A percentile compares a stretch with the other conserved stretches of the same genome.
Conservation (phyloP, 2,113 vertebrate genomes). For the Terrapene triunguis region DNA sequence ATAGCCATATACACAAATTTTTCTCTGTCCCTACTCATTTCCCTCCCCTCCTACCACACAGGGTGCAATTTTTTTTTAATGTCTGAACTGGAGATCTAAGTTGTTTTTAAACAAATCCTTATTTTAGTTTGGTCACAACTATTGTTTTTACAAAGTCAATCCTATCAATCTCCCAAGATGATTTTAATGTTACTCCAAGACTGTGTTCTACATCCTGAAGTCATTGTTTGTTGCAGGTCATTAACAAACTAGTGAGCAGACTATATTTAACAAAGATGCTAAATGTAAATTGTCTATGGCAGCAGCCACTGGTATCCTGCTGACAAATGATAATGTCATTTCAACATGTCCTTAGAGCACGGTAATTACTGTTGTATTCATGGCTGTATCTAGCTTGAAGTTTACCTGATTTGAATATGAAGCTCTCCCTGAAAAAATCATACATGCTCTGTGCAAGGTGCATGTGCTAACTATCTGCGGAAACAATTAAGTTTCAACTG, state of each 20-base stretch:
- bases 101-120: not conserved
- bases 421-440: constrained; percentile 44
- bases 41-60: not conserved
- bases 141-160: not conserved
- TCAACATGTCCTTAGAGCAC: constrained; percentile 62
- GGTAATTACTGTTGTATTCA: constrained; percentile 63
- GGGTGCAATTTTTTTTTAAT: not conserved
- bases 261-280: constrained; percentile 58
- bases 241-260: constrained; percentile 59
- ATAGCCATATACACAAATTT: not conserved
- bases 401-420: constrained; percentile 69
- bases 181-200: not conserved
- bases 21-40: not conserved
- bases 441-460: not conserved
- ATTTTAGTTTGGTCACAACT: not conserved
- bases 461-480: constrained; percentile 26
- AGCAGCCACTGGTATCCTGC: constrained; percentile 60
- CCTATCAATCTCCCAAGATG: not conserved
- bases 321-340: constrained; percentile 67
- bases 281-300: constrained; percentile 63
- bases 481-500: constrained; percentile 59
- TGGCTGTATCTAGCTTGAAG: constrained; percentile 59
- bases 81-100: not conserved
- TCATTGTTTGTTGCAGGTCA: constrained; percentile 37
- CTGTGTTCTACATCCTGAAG: not conserved